Evolutionary conservation across 2,797 vertebrate species (phyloP).

Genomic region (Centroberyx gerrardi): DNA sequence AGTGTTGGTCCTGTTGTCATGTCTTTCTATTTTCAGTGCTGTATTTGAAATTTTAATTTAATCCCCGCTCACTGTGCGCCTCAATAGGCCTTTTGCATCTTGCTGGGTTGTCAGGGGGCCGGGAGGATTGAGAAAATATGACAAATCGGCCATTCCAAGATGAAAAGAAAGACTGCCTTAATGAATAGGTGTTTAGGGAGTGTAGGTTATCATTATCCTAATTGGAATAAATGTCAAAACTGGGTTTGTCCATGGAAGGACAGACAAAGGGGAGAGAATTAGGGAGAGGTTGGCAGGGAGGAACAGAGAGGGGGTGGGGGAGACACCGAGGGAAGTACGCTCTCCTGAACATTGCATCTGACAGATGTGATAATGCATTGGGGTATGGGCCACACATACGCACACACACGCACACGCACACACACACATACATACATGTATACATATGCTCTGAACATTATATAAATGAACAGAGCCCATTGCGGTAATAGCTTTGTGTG

Average conservation of each 20-base stretch:
- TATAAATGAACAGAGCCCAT: slow-evolving; percentile 44
- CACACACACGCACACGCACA: slow-evolving; percentile 27
- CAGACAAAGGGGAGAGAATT: slow-evolving; percentile 32
- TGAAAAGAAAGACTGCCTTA: slow-evolving; percentile 28
- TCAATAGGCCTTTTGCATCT: slow-evolving; percentile 36
- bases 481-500: slow-evolving; percentile 25
- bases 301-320: slow-evolving; percentile 27
- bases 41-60: slow-evolving; percentile 39
- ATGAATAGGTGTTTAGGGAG: slow-evolving; percentile 10
- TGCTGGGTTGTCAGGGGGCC: slow-evolving; percentile 12
- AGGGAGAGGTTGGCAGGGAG: slow-evolving; percentile 22
- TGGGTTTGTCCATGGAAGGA: slow-evolving; percentile 53
- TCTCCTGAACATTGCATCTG: slow-evolving; percentile 55
- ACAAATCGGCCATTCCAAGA: slow-evolving; percentile 21
- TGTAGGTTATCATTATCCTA: slow-evolving; percentile 31
- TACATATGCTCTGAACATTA: slow-evolving; percentile 40
- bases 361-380: slow-evolving; percentile 52
- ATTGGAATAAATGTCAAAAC: slow-evolving; percentile 53
- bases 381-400: slow-evolving; percentile 40
- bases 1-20: slow-evolving; percentile 19
- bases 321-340: slow-evolving; percentile 33
- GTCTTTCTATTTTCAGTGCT: slow-evolving; percentile 23
- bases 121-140: slow-evolving; percentile 23
- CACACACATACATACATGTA: slow-evolving; percentile 17
- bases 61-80: slow-evolving; percentile 16